Percentiles rank a stretch among this genome's conserved stretches.
Conservation (phyloP, 2,797 vertebrate genomes). For the Brachyrhaphis roseni region DNA sequence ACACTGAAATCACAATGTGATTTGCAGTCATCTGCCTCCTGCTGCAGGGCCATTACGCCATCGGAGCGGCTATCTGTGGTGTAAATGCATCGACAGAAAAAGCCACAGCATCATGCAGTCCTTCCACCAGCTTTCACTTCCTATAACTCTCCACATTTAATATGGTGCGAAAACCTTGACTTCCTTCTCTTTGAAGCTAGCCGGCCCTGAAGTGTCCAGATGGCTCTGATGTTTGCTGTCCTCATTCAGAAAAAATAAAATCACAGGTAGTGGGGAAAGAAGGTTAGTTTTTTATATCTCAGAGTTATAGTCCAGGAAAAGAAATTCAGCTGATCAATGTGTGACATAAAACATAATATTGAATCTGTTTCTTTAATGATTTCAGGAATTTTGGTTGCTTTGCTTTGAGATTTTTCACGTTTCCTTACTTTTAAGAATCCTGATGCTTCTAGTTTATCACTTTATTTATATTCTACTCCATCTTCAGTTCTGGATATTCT, state of each 20-base stretch:
- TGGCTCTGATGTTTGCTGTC: background rate
- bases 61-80: background rate
- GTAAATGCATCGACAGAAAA: background rate
- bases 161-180: background rate
- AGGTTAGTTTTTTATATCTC: background rate
- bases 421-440: background rate
- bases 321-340: background rate
- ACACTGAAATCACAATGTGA: background rate
- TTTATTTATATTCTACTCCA: background rate
- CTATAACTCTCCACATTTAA: background rate
- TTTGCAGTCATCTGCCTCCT: background rate
- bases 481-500: background rate
- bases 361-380: background rate
- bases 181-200: background rate
- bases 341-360: background rate
- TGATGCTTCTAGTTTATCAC: background rate
- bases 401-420: background rate
- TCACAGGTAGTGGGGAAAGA: background rate
- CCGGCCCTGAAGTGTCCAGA: background rate
- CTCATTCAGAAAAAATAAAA: background rate
- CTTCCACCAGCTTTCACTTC: background rate
- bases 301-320: background rate
- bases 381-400: background rate
- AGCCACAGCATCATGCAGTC: background rate
- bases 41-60: background rate